phyloP scores from a whole-genome alignment of 1,140 invertebrate species.

The Coboldia fuscipes region DNA sequence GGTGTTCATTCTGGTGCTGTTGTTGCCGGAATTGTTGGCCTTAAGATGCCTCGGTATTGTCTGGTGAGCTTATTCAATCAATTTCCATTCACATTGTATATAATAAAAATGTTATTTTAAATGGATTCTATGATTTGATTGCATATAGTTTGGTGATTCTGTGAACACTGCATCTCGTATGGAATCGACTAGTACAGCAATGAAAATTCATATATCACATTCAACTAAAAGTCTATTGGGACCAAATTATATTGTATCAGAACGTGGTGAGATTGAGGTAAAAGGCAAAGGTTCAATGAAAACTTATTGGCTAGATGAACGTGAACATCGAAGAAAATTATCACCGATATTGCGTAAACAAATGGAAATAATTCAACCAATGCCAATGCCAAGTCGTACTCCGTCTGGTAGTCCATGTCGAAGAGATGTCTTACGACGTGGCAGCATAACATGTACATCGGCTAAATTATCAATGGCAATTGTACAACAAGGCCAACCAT shows the following conservation, averaged over 20 bases:
- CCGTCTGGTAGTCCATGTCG: conserved; percentile 21
- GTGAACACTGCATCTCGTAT: conserved; percentile 82
- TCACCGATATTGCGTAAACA: conserved; percentile 13
- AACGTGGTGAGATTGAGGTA: conserved; percentile 63
- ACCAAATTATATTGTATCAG: conserved; percentile 48
- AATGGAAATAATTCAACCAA: neutral
- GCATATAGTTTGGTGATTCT: conserved; percentile 85
- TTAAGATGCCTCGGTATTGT: conserved; percentile 30
- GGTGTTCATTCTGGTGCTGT: conserved; percentile 80
- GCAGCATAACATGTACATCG: conserved; percentile 13
- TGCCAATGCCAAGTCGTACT: conserved; percentile 8
- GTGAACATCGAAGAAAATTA: conserved; percentile 32
- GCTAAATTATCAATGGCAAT: conserved; percentile 7
- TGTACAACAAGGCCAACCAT: conserved; percentile 11
- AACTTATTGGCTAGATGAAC: conserved; percentile 71
- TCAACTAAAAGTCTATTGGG: conserved; percentile 59
- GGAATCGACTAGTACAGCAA: conserved; percentile 77
- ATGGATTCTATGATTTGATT: too few relatives aligned
- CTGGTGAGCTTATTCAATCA: too few relatives aligned
- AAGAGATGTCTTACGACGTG: conserved; percentile 21
- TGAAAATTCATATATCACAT: conserved; percentile 89
- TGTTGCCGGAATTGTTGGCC: conserved; percentile 82
- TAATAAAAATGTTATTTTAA: too few relatives aligned
- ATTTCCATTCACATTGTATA: too few relatives aligned
- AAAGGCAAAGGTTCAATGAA: conserved; percentile 83